Conservation (phyloP, 2,888 invertebrate genomes). For the Celastrina argiolus region DNA sequence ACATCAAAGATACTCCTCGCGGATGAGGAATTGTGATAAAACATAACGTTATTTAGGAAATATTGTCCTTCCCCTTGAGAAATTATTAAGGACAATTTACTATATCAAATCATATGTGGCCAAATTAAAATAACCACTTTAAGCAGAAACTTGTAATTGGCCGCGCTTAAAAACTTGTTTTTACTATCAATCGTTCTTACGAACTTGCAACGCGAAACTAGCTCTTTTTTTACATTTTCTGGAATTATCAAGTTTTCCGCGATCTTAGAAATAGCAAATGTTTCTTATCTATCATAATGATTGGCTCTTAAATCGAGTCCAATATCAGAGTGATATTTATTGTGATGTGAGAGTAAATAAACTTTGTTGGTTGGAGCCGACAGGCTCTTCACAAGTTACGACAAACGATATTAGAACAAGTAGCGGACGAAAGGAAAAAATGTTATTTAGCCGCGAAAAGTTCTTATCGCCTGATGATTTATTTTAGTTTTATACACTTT, state of each 20-base stretch:
- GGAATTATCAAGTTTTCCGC: background rate
- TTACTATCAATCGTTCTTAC: no score
- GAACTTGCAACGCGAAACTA: background rate
- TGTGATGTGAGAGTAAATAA: slow-evolving; percentile 5
- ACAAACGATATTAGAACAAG: background rate
- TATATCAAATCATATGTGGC: no score
- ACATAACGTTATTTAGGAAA: background rate
- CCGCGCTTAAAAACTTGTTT: no score
- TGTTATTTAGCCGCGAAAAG: background rate
- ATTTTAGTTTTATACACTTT: background rate
- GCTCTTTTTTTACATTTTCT: background rate
- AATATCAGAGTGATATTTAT: background rate
- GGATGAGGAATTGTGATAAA: background rate
- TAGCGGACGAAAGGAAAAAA: background rate
- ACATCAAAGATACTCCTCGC: background rate
- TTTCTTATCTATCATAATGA: background rate
- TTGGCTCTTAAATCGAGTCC: background rate
- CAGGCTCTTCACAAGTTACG: background rate
- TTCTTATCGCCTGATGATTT: background rate
- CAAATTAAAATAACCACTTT: background rate
- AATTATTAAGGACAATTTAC: background rate
- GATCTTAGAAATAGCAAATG: background rate
- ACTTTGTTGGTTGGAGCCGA: background rate
- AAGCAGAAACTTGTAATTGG: no score
- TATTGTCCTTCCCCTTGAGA: background rate